Evolutionary conservation across 2,888 invertebrate species (phyloP), one percentile per base, ranked within the genome.

Genomic region (Polyommatus iphigenia): DNA sequence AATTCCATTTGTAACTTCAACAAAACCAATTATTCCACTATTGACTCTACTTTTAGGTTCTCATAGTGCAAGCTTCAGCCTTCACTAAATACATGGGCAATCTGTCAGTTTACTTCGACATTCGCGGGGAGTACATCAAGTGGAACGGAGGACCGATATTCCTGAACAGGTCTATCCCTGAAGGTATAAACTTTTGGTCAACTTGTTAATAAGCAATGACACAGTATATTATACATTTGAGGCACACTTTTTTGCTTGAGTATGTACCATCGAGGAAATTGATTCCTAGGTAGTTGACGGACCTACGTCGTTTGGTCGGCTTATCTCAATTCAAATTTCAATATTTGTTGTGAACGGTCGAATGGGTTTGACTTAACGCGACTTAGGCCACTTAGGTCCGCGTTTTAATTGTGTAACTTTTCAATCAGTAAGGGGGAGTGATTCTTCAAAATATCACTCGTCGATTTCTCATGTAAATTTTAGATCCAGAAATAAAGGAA

Each of bases 61-160:
- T 97, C 41, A 96, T 97, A 81, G 97, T 97, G 0, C 97, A 97
- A 88, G 96, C 97, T 0, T 95, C 96, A 6, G 96, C 96, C 0
- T 97, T 95, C 85, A 95, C 96, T 0, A 97, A 96, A 87, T 98
- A 98, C 86, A 94, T 98, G 82, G 98, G 98, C 0, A 95, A 96
- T 83, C 87, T 98, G 73, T 95, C 96, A 0, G 95, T 98, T 0
- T 95, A 93, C 82, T 98, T 98, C 85, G 95, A 98, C 85, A 93
- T 94, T 20, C 85, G 94, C 0, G 98, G 98, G 0, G 95, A 96
- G 81, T 93, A 96, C 24, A 89, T 91, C 0, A 89, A 92, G 36
- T 97, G 96, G 95, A 94, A 95, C 1, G 98, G 98, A 0, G 96
- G 96, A 36, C 97, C 97, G 0, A 95, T 97, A 79, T 96, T 95